Conservation (phyloP, 2,888 invertebrate genomes). For the Anagyrus pseudococci region DNA sequence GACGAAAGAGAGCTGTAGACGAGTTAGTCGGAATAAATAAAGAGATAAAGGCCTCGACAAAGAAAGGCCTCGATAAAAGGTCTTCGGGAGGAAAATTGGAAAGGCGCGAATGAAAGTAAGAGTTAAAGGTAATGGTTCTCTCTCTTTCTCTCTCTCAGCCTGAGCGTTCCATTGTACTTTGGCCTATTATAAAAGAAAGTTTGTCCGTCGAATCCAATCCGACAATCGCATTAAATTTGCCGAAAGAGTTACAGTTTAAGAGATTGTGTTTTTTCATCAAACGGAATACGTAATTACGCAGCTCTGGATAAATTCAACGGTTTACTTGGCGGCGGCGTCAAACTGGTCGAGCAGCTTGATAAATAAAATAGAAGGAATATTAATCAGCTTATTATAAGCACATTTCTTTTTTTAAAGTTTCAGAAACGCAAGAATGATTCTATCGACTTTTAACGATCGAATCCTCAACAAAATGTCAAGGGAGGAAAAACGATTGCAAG, state of each 20-base stretch:
- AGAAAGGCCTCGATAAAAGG: conserved; percentile 11
- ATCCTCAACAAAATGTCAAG: not conserved
- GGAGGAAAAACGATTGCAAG: conserved; percentile 12
- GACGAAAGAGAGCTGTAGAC: not conserved
- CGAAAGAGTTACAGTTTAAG: too few relatives aligned
- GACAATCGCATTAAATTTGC: not conserved
- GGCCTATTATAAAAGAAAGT: not conserved
- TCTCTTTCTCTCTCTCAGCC: not conserved
- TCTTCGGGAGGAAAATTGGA: conserved; percentile 23
- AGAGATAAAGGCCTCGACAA: conserved; percentile 16
- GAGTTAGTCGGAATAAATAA: conserved; percentile 13
- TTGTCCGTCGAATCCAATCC: not conserved
- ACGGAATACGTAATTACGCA: too few relatives aligned
- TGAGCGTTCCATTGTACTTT: not conserved
- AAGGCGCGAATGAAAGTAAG: conserved; percentile 18
- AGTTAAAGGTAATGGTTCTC: not conserved
- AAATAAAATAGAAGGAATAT: too few relatives aligned
- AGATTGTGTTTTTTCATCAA: too few relatives aligned
- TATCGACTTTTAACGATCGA: too few relatives aligned
- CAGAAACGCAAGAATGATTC: too few relatives aligned
- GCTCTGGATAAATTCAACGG: too few relatives aligned
- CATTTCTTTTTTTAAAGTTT: too few relatives aligned
- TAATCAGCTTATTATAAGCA: too few relatives aligned
- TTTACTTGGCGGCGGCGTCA: too few relatives aligned
- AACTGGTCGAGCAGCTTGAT: too few relatives aligned